Percentiles rank a stretch among this genome's conserved stretches.
Conservation (phyloP, 2,797 vertebrate genomes). For the Graptemys geographica region DNA sequence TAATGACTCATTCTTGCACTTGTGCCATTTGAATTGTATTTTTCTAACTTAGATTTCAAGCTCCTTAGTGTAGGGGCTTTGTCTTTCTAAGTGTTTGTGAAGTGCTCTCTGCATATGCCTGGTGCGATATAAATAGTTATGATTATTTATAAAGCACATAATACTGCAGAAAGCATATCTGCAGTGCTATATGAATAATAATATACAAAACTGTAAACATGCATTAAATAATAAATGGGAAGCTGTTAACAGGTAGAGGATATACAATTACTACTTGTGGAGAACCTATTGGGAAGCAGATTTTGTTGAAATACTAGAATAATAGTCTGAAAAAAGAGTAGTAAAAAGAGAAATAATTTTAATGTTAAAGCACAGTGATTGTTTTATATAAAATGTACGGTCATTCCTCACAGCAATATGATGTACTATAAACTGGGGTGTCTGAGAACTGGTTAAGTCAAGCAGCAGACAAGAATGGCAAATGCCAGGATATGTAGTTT, state of each 20-base stretch:
- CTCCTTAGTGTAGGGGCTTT: not conserved
- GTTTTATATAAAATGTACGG: rapidly evolving
- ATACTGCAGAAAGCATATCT: not conserved
- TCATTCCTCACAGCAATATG: not conserved
- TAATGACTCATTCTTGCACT: not conserved
- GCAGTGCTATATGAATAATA: not conserved
- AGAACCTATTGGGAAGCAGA: not conserved
- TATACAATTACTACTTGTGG: not conserved
- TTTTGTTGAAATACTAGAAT: not conserved
- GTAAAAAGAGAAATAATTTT: not conserved
- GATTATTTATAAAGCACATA: not conserved
- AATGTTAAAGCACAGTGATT: not conserved
- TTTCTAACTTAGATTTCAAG: not conserved
- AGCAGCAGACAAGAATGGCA: not conserved
- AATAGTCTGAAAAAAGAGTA: not conserved
- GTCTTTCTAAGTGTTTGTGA: not conserved
- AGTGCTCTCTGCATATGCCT: not conserved
- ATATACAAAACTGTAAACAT: not conserved
- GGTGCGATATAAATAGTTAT: not conserved
- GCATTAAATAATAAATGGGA: not conserved
- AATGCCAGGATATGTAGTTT: not conserved
- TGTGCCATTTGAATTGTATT: not conserved
- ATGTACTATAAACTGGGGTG: not conserved
- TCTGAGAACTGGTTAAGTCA: not conserved
- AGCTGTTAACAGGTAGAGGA: not conserved